Evolutionary conservation across 1,140 invertebrate genomes (phyloP).

Genomic region (Bombyx mori): ASM3026992v2 NC_085116.1:3649001-3649500

Average conservation of each 20-base stretch:
- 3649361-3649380: too few relatives aligned
- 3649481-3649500: too few relatives aligned
- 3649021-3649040: too few relatives aligned
- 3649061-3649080: background rate
- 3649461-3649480: too few relatives aligned
- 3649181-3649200: constrained; percentile 10
- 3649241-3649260: constrained; percentile 40
- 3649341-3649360: too few relatives aligned
- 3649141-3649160: constrained; percentile 12
- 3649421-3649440: too few relatives aligned
- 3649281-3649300: constrained; percentile 44
- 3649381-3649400: too few relatives aligned
- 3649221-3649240: constrained; percentile 17
- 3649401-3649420: too few relatives aligned
- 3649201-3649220: background rate
- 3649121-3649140: constrained; percentile 38
- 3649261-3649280: constrained; percentile 27
- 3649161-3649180: constrained; percentile 26
- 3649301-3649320: constrained; percentile 27
- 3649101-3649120: constrained; percentile 22
- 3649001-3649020: too few relatives aligned
- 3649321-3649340: too few relatives aligned
- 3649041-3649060: too few relatives aligned
- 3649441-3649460: too few relatives aligned
- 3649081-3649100: constrained; percentile 33